Evolutionary conservation across 2,888 invertebrate species (phyloP).

Genomic region (Zele albiditarsus): DNA sequence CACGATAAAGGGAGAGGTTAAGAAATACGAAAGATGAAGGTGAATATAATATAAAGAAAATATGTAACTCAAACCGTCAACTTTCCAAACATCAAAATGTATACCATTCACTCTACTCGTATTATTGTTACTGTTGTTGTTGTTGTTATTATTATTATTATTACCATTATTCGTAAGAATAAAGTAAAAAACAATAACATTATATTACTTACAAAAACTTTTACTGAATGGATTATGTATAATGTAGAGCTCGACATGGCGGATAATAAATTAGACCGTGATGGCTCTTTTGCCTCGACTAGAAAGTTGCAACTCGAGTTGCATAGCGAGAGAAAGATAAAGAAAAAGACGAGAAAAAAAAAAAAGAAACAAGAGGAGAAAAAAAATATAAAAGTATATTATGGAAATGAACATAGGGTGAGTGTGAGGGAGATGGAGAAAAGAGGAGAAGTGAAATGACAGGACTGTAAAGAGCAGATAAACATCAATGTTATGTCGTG

Average conservation of each 20-base stretch:
- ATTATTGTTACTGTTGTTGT: not conserved
- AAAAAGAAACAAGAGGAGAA: not conserved
- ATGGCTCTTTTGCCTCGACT: conserved; percentile 54
- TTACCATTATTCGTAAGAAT: not conserved
- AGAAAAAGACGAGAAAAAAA: conserved; percentile 22
- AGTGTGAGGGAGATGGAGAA: conserved; percentile 7
- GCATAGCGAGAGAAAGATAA: conserved; percentile 42
- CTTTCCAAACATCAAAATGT: conserved; percentile 11
- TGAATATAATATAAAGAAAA: not conserved
- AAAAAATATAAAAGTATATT: not conserved
- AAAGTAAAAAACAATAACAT: not conserved
- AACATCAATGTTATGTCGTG: conserved; percentile 26
- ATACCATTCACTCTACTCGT: not conserved
- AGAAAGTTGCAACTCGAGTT: conserved; percentile 59
- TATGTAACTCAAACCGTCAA: conserved; percentile 1
- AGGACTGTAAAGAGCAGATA: conserved; percentile 32
- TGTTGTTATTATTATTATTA: not conserved
- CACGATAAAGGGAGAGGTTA: conserved; percentile 8
- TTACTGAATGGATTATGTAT: not conserved
- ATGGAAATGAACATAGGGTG: not conserved
- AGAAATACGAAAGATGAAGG: conserved; percentile 5
- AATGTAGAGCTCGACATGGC: conserved; percentile 29
- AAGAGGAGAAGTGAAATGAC: conserved; percentile 30
- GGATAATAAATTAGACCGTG: conserved; percentile 61
- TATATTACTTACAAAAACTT: not conserved